Base-by-base conservation (phyloP, 2,113 vertebrate genomes). In the Hemiscyllium ocellatum region DNA sequence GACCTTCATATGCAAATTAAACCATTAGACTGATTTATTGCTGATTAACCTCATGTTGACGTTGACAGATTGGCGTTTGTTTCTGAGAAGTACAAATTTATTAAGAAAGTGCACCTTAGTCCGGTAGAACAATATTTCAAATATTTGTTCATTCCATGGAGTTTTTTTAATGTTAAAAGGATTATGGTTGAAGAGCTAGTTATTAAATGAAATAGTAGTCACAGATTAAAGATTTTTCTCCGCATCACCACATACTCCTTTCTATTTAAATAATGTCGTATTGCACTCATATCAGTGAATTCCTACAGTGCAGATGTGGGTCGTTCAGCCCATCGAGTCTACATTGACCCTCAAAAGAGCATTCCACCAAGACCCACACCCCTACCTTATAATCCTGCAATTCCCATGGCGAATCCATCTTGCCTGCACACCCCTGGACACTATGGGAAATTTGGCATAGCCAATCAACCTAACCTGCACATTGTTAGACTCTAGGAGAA, bases 41-140 rank as follows among this genome's bases (percentile, higher is more conserved):
- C 66, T 94, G 65, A 94, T 69, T 94, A 94, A 94, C 91, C 91
- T 70, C n/a, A 47, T n/a, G 20, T 24, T 94, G 66, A 47, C 91
- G 42, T 13, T 94, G 91, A 69, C 65, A 94, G 65, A 94, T 94
- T 24, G 66, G 66, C 8, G n/a, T 5, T 69, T 4, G 37, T 94
- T 47, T 94, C 37, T 70, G 20, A 13, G 20, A 94, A 69, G 22
- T 10, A 69, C 91, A 90, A 69, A 68, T 94, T 69, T 8, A 26
- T 94, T 66, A 70, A 70, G 24, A 94, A 94, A 68, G 37, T 47
- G 37, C 42, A 22, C 70, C 70, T 94, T 68, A 68, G n/a, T 68
- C 33, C 33, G 37, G 17, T 29, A 61, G 29, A 91, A 65, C 26
- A 29, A 26, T 50, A 66, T 13, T 91, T 91, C 65, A 66, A 93